Evolutionary conservation across 2,113 vertebrate genomes (phyloP), one percentile per base, ranked within the genome.

Genomic region (Phrynocephalus versicolor): DNA sequence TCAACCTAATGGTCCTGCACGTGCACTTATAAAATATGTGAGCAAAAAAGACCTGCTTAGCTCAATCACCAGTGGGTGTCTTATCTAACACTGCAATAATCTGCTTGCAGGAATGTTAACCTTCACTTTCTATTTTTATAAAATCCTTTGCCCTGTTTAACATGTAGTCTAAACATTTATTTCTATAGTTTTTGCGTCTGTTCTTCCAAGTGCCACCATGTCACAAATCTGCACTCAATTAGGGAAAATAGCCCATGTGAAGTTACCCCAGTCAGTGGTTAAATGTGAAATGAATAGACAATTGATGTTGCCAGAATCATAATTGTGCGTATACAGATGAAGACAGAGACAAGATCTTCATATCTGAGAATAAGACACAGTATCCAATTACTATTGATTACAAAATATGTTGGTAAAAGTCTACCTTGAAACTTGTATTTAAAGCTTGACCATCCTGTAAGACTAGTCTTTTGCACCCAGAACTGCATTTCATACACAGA

Each of bases 341-440:
- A 67, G 25, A 25, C 1, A 30, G 45, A 55, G 88, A 87, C 86
- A 37, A 70, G 9, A 90, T 86, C 72, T 86, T 87, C 79, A 72
- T n/a, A 87, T 79, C 65, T 75, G 69, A 39, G 7, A 78, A 87
- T 21, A 83, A 79, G 82, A 90, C 57, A 70, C 86, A 58, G 88
- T 76, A 75, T 3, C 81, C 76, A 79, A 82, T 82, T 71, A 25
- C 2, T 93, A 83, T 84, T 15, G 85, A 86, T 87, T 89, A 85
- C 84, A 89, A 82, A 25, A 88, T 19, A 74, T 0, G 0, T 85
- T 83, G 70, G 75, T 86, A 88, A 83, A 89, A 91, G 87, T 86
- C 84, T 85, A 75, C 88, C 90, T 87, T 81, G 87, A 30, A 71
- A 92, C 85, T 86, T 89, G 19, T 87, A 88, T 87, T 82, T 45